A percentile compares a stretch with the other conserved stretches of the same genome.
phyloP scores from a whole-genome alignment of 2,888 invertebrate genomes.

The Euclidia mi region DNA sequence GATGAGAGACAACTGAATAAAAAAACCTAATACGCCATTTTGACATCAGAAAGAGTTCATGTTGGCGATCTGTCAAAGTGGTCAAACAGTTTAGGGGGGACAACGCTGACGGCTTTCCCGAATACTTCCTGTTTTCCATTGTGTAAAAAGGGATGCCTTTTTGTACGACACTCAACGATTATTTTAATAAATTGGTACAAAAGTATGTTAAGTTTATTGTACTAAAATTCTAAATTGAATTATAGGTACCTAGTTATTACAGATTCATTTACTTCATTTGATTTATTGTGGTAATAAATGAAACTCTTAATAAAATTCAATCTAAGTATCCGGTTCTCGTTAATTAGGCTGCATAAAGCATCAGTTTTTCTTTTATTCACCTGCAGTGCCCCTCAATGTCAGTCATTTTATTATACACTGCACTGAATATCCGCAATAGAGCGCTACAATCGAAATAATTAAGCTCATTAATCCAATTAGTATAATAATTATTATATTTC shows the following conservation, averaged over 20 bases:
- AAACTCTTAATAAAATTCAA: constrained; percentile 3
- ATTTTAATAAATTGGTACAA: no score
- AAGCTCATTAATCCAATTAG: constrained; percentile 18
- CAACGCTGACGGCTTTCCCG: constrained; percentile 26
- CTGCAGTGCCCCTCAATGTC: constrained; percentile 48
- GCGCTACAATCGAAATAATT: constrained; percentile 15
- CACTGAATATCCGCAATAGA: constrained; percentile 33
- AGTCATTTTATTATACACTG: constrained; percentile 35
- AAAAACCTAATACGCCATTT: constrained; percentile 89
- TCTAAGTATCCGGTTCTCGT: constrained; percentile 15
- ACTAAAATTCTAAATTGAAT: no score
- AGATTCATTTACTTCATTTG: neutral
- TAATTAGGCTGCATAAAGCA: constrained; percentile 23
- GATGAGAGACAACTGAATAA: constrained; percentile 87
- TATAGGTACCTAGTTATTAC: neutral
- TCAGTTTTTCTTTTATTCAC: constrained; percentile 28
- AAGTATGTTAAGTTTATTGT: no score
- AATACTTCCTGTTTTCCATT: constrained; percentile 22
- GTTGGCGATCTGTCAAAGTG: constrained; percentile 89
- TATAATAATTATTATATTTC: neutral
- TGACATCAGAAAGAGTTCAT: constrained; percentile 85
- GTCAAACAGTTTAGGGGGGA: constrained; percentile 71
- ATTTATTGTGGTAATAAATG: constrained; percentile 10
- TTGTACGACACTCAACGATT: neutral
- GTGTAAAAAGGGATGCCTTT: neutral